Evolutionary conservation across 2,113 vertebrate species (phyloP), one percentile per base, ranked within the genome.

Genomic region (Chlorocebus sabaeus): DNA sequence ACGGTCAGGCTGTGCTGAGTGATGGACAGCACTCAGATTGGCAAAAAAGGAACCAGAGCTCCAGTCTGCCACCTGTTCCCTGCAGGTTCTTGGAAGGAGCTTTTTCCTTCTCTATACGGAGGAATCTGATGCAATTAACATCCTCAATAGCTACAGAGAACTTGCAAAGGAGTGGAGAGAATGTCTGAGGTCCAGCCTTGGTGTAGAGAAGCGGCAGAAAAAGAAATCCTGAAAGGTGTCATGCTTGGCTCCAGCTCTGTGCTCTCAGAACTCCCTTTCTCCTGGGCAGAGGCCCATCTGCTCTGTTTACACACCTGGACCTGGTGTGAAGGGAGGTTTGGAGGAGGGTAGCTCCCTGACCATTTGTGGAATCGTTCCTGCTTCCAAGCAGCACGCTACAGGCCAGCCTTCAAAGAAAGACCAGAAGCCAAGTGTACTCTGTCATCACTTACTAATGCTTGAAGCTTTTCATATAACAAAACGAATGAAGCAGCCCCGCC

Each of bases 281-380:
- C 67, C 40, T 5, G 27, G 32, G 35, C 2, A 2, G 76, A 80
- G 43, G 70, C 45, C 67, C 23, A 0, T 38, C 81, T 23, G 72
- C 84, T 95, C 67, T 96, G 92, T 93, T 95, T 93, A 95, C 43
- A 95, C 94, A 95, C 94, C 94, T 96, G 87, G 91, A 14, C 72
- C 61, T 55, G 20, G 79, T 50, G 59, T 0, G 52, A 67, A 48
- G 84, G 67, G 61, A 5, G 8, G 30, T 40, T 20, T 25, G 8
- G n/a, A 12, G 43, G 38, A 52, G 73, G 61, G 48, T 14, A 83
- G 70, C 32, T 48, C 73, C n/a, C 64, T 40, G 79, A 59, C 90
- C 91, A 40, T 95, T 68, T 90, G 80, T 92, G 75, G 95, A 32
- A 32, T 90, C 43, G 4, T 43, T 75, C 45, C 64, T 43, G 89